A percentile compares a stretch with the other conserved stretches of the same genome.
Evolutionary conservation across 2,888 invertebrate genomes (phyloP).

Genomic region (Conops quadrifasciatus): DNA sequence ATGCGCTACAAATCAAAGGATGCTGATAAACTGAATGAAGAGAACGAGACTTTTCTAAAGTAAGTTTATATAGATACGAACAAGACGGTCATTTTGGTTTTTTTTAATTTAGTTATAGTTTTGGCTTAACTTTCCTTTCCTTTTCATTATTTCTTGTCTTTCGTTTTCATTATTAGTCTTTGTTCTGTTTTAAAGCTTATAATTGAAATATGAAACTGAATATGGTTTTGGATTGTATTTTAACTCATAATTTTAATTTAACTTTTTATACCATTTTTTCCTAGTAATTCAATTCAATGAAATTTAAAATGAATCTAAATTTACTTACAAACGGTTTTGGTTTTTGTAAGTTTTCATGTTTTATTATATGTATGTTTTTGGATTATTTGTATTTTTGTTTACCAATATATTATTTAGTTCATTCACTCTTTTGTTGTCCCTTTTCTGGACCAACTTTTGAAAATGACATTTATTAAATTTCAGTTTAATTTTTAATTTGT

Average conservation of each 20-base stretch:
- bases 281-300: no score
- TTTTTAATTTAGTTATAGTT: constrained; percentile 38
- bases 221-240: no score
- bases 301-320: no score
- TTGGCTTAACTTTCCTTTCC: constrained; percentile 44
- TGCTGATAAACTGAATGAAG: constrained; percentile 95
- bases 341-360: no score
- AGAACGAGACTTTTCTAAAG: constrained; percentile 93
- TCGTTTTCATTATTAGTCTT: constrained; percentile 40
- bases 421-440: not conserved
- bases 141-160: constrained; percentile 39
- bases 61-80: constrained; percentile 66
- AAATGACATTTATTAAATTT: no score
- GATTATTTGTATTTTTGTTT: no score
- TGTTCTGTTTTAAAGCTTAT: constrained; percentile 20
- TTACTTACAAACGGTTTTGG: no score
- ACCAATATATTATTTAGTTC: no score
- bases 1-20: constrained; percentile 93
- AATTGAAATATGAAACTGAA: not conserved
- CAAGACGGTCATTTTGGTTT: not conserved
- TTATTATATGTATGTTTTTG: no score
- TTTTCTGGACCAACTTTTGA: no score
- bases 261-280: not conserved
- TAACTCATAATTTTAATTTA: no score
- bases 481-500: no score